These are phyloP conservation scores for Isoperla grammatica DNA, from an alignment of 2,888 invertebrate genomes.

Conservation along the genomic window DNA sequence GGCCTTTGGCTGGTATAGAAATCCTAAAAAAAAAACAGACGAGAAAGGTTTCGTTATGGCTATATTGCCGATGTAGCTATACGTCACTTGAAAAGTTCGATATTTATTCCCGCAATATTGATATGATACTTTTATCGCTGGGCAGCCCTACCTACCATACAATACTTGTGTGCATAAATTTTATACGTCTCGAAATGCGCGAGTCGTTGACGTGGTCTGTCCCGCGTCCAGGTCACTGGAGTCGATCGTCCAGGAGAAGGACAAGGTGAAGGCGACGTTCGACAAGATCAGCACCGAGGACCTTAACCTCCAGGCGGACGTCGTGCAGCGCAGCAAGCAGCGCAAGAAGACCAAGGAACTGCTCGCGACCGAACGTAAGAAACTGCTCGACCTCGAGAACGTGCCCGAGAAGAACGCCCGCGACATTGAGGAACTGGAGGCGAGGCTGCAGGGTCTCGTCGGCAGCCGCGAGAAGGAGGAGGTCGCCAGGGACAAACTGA, in stretches of 20 bases:
- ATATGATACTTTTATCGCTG: too few species aligned
- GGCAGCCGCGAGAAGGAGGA: slow-evolving; percentile 50
- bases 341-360: slow-evolving; percentile 67
- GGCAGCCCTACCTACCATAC: too few species aligned
- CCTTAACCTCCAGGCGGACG: slow-evolving; percentile 50
- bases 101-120: too few species aligned
- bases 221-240: slow-evolving; percentile 61
- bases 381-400: slow-evolving; percentile 48
- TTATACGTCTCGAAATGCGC: too few species aligned
- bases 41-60: too few species aligned
- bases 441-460: slow-evolving; percentile 48
- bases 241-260: slow-evolving; percentile 51
- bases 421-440: slow-evolving; percentile 62
- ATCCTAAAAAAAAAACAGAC: too few species aligned
- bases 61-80: too few species aligned
- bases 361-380: slow-evolving; percentile 48
- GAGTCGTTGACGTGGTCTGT: too few species aligned
- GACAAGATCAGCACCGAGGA: slow-evolving; percentile 60
- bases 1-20: too few species aligned
- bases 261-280: slow-evolving; percentile 55
- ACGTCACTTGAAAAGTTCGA: too few species aligned
- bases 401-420: slow-evolving; percentile 68
- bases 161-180: too few species aligned
- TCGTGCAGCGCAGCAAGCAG: slow-evolving; percentile 63
- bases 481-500: slow-evolving; percentile 51